Evolutionary conservation across 2,113 vertebrate genomes (phyloP).

Genomic region (Microtus oregoni): DNA sequence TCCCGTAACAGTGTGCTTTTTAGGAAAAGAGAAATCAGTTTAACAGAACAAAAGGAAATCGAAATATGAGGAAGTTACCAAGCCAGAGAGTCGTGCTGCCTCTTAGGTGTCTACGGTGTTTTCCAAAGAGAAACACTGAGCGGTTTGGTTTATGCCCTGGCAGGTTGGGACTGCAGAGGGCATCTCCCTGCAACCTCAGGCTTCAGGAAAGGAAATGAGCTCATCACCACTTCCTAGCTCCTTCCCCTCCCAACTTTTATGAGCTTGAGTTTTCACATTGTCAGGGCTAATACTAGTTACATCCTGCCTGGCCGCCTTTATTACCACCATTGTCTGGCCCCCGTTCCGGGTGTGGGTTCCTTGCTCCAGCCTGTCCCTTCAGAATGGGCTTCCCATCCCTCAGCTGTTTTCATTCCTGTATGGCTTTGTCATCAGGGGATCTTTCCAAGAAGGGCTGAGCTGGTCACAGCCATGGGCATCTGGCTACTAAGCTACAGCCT

Average conservation of each 20-base stretch:
- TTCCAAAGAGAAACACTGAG: background rate
- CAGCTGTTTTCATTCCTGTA: background rate
- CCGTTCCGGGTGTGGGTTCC: background rate
- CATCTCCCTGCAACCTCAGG: background rate
- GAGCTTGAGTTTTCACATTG: constrained; percentile 53
- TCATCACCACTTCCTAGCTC: constrained; percentile 63
- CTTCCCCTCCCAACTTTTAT: background rate
- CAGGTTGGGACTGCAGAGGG: constrained; percentile 11
- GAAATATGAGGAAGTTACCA: background rate
- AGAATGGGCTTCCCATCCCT: background rate
- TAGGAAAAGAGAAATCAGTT: background rate
- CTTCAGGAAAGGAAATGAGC: constrained; percentile 1
- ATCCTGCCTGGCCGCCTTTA: constrained; percentile 50
- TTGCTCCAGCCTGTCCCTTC: background rate
- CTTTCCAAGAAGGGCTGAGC: background rate
- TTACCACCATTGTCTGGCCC: constrained; percentile 65
- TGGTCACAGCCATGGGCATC: background rate
- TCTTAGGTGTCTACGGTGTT: background rate
- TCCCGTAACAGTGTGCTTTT: background rate
- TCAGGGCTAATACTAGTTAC: background rate
- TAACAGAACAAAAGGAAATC: constrained; percentile 35
- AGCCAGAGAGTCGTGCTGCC: background rate
- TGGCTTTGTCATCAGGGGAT: background rate
- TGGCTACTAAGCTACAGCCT: background rate
- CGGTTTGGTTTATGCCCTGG: background rate